These are phyloP conservation scores for Colinus virginianus DNA, from an alignment of 2,113 vertebrate genomes.

Conservation along the genomic window DNA sequence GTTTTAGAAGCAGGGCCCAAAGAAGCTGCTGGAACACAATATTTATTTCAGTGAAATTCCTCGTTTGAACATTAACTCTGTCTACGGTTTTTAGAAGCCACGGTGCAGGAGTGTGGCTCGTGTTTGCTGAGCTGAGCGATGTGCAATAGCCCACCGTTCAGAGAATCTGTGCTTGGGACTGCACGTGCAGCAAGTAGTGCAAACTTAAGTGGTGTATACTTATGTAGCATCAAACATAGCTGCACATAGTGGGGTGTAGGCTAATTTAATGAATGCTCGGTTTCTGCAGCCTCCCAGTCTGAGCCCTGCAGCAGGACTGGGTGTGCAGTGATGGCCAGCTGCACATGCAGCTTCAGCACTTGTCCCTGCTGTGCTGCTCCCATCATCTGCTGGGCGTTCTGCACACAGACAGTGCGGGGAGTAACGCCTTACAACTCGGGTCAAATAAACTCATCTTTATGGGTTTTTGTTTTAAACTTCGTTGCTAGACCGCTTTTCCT, in stretches of 20 bases:
- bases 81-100: neutral
- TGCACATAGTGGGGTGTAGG: neutral
- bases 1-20: neutral
- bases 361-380: neutral
- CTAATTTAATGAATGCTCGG: neutral
- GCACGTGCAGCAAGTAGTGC: neutral
- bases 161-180: neutral
- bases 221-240: too few species aligned
- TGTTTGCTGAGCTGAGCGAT: accelerated
- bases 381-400: neutral
- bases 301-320: accelerated
- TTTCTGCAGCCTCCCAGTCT: accelerated
- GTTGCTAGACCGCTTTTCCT: neutral
- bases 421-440: accelerated
- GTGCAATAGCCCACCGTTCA: neutral
- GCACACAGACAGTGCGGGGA: accelerated
- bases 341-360: neutral
- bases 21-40: neutral
- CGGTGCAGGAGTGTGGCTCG: neutral
- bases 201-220: too few species aligned
- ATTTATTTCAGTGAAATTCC: neutral
- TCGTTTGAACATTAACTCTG: accelerated
- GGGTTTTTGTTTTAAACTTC: neutral
- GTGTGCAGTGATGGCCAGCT: neutral
- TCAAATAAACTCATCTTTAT: accelerated